Conservation (phyloP, 2,888 invertebrate species). For the Boloria euphrosyne region DNA sequence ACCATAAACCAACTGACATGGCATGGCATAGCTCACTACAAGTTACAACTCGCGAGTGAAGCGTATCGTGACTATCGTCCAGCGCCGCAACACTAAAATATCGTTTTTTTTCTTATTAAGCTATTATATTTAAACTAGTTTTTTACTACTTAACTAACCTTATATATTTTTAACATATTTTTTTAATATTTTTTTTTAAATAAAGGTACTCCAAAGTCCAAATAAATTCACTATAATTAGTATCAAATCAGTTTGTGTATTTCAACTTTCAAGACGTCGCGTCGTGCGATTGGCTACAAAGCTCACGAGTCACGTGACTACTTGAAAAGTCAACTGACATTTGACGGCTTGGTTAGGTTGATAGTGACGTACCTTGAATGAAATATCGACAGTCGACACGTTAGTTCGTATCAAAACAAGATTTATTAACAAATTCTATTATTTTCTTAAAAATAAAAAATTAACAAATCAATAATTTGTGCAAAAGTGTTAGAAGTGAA, state of each 20-base stretch:
- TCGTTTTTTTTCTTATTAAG: slow-evolving; percentile 42
- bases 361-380: slow-evolving; percentile 35
- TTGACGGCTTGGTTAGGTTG: slow-evolving; percentile 48
- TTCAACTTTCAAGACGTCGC: slow-evolving; percentile 13
- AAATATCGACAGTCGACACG: too few relatives aligned
- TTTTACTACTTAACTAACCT: slow-evolving; percentile 54
- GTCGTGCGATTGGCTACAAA: slow-evolving; percentile 41
- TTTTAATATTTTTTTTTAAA: slow-evolving; percentile 48
- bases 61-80: slow-evolving; percentile 62
- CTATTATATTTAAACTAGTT: slow-evolving; percentile 33
- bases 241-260: slow-evolving; percentile 18
- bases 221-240: slow-evolving; percentile 57
- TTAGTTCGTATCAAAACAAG: too few relatives aligned
- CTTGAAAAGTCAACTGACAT: slow-evolving; percentile 56
- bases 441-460: too few relatives aligned
- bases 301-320: slow-evolving; percentile 64
- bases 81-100: slow-evolving; percentile 60
- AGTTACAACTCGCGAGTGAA: slow-evolving; percentile 50
- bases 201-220: slow-evolving; percentile 58
- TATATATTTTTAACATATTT: slow-evolving; percentile 66
- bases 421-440: too few relatives aligned
- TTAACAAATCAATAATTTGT: too few relatives aligned
- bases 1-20: slow-evolving; percentile 75
- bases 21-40: slow-evolving; percentile 55
- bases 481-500: too few relatives aligned